These are phyloP conservation scores for Cromileptes altivelis DNA, from an alignment of 2,113 vertebrate species.

Conservation along the genomic window DNA sequence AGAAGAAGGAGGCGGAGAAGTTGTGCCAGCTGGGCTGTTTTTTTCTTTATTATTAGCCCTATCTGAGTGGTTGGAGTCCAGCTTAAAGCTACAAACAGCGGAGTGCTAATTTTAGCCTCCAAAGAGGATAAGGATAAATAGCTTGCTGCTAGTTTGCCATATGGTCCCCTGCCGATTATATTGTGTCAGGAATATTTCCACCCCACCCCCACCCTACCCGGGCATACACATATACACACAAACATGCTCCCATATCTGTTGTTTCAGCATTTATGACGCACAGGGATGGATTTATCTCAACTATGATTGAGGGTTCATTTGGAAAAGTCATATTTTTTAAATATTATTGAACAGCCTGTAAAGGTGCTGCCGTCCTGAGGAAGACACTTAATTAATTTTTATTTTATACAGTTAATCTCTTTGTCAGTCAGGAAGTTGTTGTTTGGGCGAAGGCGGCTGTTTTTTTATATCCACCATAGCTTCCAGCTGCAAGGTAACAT, in stretches of 20 bases:
- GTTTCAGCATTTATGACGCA: slow-evolving; percentile 31
- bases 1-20: slow-evolving; percentile 16
- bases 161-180: slow-evolving; percentile 93
- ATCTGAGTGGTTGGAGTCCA: slow-evolving; percentile 86
- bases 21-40: slow-evolving; percentile 47
- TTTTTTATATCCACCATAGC: slow-evolving; percentile 36
- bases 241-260: slow-evolving; percentile 20
- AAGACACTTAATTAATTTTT: background rate
- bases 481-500: slow-evolving; percentile 76
- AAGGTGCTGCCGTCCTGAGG: background rate
- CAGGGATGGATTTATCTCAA: background rate
- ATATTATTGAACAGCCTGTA: background rate
- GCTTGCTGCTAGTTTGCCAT: slow-evolving; percentile 95
- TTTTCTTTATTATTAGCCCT: slow-evolving; percentile 82
- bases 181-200: slow-evolving; percentile 91
- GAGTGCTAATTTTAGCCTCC: slow-evolving; percentile 98
- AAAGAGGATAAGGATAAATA: slow-evolving; percentile 99
- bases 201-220: slow-evolving; percentile 82
- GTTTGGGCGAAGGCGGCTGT: background rate
- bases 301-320: background rate
- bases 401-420: slow-evolving; percentile 20
- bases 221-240: slow-evolving; percentile 26
- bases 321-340: background rate
- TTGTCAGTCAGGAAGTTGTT: slow-evolving; percentile 34
- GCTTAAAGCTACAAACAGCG: slow-evolving; percentile 89